phyloP scores from a whole-genome alignment of 2,797 vertebrate species.

The Centropyge bicolor region DNA sequence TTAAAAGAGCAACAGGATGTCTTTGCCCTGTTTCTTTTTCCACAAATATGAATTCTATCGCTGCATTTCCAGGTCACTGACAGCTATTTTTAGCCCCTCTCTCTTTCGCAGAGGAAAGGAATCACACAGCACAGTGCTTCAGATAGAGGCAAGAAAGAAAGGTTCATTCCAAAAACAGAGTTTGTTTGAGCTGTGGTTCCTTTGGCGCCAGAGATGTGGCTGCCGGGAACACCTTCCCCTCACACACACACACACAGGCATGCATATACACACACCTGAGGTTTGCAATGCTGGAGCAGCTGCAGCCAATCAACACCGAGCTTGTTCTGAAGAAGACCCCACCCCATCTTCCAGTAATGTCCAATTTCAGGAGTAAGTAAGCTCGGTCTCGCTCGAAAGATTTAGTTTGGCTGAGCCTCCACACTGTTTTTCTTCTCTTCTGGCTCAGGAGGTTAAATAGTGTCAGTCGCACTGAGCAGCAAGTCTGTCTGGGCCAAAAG shows the following conservation, averaged over 20 bases:
- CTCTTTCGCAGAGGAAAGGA: constrained; percentile 65
- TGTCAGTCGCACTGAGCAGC: constrained; percentile 70
- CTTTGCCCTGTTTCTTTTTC: constrained; percentile 54
- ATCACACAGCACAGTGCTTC: constrained; percentile 63
- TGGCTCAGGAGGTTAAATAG: constrained; percentile 77
- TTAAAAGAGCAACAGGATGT: constrained; percentile 45
- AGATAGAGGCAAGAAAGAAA: constrained; percentile 67
- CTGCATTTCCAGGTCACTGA: constrained; percentile 75
- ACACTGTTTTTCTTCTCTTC: constrained; percentile 70
- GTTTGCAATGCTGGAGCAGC: constrained; percentile 54
- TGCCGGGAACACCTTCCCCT: constrained; percentile 77
- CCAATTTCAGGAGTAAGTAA: constrained; percentile 74
- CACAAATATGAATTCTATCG: constrained; percentile 65
- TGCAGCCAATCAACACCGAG: constrained; percentile 68
- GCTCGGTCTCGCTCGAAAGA: constrained; percentile 60
- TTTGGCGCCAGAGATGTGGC: constrained; percentile 73
- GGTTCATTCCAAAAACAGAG: constrained; percentile 69
- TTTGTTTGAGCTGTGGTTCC: constrained; percentile 81
- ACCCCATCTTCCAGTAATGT: constrained; percentile 70
- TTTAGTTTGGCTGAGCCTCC: constrained; percentile 72
- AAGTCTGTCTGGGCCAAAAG: constrained; percentile 67
- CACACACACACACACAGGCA: constrained; percentile 51
- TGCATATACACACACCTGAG: constrained; percentile 72
- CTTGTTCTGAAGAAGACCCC: constrained; percentile 62
- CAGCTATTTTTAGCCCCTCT: constrained; percentile 74